phyloP scores from a whole-genome alignment of 2,888 invertebrate genomes.

The Lomographa bimaculata region DNA sequence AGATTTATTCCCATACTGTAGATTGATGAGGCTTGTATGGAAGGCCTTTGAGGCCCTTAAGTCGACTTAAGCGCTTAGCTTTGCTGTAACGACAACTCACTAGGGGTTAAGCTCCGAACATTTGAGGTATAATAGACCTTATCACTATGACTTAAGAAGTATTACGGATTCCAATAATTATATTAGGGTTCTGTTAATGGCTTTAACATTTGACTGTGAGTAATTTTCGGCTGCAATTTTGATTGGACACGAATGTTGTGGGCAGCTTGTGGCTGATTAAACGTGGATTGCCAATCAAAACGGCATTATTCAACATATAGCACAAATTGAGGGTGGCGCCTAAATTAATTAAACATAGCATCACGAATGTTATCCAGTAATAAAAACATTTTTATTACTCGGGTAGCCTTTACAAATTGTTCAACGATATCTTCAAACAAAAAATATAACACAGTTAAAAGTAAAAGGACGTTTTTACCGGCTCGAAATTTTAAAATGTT shows the following conservation, averaged over 20 bases:
- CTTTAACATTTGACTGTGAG: conserved; percentile 22
- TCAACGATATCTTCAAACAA: too few relatives aligned
- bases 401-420: too few relatives aligned
- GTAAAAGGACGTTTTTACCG: too few relatives aligned
- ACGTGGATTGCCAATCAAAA: conserved; percentile 34
- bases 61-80: conserved; percentile 33
- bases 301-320: conserved; percentile 32
- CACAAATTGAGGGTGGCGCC: conserved; percentile 24
- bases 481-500: too few relatives aligned
- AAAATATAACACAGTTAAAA: too few relatives aligned
- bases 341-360: conserved; percentile 27
- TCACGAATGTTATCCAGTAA: conserved; percentile 8
- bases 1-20: conserved; percentile 28
- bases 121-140: conserved; percentile 23
- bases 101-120: conserved; percentile 24
- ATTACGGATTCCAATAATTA: conserved; percentile 22
- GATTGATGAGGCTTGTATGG: conserved; percentile 29
- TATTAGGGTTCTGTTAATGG: conserved; percentile 18
- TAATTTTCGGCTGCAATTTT: conserved; percentile 30
- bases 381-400: conserved; percentile 15
- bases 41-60: conserved; percentile 31
- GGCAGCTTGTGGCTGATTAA: conserved; percentile 32
- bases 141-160: conserved; percentile 24
- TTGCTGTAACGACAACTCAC: conserved; percentile 31
- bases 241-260: conserved; percentile 25